Conservation (phyloP, 2,797 vertebrate genomes). For the Pangasius mekongensis region DNA sequence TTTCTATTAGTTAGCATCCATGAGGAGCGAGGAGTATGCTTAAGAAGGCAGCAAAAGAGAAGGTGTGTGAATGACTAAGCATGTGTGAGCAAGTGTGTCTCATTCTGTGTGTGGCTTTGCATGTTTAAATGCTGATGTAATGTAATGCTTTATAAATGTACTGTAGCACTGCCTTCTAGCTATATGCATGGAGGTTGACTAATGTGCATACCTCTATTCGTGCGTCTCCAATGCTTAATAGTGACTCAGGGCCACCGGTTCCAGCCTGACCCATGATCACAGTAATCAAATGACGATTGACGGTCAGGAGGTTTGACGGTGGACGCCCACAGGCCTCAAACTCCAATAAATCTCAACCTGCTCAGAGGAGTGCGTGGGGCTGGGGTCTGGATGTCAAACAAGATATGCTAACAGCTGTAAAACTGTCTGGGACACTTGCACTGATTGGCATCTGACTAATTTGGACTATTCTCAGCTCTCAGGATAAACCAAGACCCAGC, state of each 20-base stretch:
- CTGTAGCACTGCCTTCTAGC: constrained; percentile 1
- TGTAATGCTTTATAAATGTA: constrained; percentile 1
- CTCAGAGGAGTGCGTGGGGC: constrained; percentile 53
- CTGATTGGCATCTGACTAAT: constrained; percentile 76
- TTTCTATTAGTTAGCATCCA: constrained; percentile 58
- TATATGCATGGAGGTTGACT: constrained; percentile 12
- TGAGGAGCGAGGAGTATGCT: constrained; percentile 23
- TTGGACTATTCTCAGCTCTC: constrained; percentile 47
- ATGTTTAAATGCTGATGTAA: constrained; percentile 32
- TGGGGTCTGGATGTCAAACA: constrained; percentile 72
- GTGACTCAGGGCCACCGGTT: constrained; percentile 45
- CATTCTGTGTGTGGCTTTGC: constrained; percentile 47
- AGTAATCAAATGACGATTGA: constrained; percentile 34
- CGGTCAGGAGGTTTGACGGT: constrained; percentile 30
- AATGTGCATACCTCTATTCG: background rate
- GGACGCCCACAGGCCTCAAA: constrained; percentile 40
- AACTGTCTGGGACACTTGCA: constrained; percentile 66
- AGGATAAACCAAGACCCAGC: constrained; percentile 1
- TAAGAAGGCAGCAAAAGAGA: constrained; percentile 4
- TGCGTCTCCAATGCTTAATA: background rate
- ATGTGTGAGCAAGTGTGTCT: constrained; percentile 34
- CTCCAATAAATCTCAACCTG: constrained; percentile 51
- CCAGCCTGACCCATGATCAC: constrained; percentile 53
- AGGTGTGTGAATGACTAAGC: constrained; percentile 30
- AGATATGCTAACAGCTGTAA: constrained; percentile 79